Conservation (phyloP, 1,140 invertebrate genomes). For the Delia radicum region DNA sequence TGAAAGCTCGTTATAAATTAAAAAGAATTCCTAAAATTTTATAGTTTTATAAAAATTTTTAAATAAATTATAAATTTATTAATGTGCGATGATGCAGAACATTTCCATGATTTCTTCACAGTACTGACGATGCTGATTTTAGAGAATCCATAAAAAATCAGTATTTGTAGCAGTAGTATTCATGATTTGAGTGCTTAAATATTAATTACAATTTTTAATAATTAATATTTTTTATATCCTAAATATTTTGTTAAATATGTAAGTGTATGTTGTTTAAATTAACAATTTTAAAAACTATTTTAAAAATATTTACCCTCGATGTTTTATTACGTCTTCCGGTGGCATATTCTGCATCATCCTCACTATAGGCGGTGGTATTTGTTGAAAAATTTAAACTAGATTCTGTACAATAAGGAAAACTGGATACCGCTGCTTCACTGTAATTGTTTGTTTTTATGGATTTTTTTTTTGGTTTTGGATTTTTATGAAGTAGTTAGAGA, state of each 20-base stretch:
- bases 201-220: background rate
- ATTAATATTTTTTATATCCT: background rate
- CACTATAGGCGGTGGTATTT: conserved; percentile 59
- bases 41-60: no score
- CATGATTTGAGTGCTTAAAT: conserved; percentile 27
- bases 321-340: conserved; percentile 59
- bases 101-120: conserved; percentile 4
- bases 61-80: background rate
- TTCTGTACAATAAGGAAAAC: conserved; percentile 57
- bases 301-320: conserved; percentile 58
- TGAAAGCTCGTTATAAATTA: no score
- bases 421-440: conserved; percentile 55
- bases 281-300: no score
- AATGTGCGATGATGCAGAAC: conserved; percentile 32
- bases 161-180: background rate
- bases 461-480: background rate
- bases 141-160: background rate
- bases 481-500: background rate
- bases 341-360: conserved; percentile 60
- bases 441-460: conserved; percentile 28
- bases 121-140: background rate
- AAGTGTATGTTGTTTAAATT: background rate
- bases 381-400: conserved; percentile 57
- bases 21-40: no score
- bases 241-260: background rate